A percentile compares a stretch with the other conserved stretches of the same genome.
Evolutionary conservation across 2,113 vertebrate species (phyloP).

Genomic region (Vimba vimba): DNA sequence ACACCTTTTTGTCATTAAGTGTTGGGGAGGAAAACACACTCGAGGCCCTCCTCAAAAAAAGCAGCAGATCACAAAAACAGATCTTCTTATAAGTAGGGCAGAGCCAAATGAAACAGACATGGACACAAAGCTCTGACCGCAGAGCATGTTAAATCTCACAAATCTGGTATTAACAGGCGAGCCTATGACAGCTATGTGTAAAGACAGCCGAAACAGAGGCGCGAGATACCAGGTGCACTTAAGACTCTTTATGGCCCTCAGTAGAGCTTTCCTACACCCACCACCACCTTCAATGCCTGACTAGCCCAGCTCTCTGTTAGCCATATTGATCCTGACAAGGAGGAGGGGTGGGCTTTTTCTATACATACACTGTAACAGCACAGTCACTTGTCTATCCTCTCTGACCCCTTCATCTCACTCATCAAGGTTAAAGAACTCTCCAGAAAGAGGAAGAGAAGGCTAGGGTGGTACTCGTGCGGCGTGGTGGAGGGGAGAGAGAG

Average conservation of each 20-base stretch:
- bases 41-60: background rate
- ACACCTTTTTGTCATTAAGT: background rate
- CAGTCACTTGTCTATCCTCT: slow-evolving; percentile 50
- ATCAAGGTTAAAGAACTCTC: slow-evolving; percentile 82
- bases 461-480: background rate
- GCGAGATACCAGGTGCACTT: slow-evolving; percentile 31
- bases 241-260: slow-evolving; percentile 50
- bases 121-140: background rate
- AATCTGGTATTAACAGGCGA: slow-evolving; percentile 23
- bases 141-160: slow-evolving; percentile 18
- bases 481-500: slow-evolving; percentile 33
- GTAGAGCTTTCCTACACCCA: slow-evolving; percentile 50
- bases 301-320: slow-evolving; percentile 42
- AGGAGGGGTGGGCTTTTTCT: slow-evolving; percentile 35
- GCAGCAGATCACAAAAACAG: background rate
- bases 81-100: slow-evolving; percentile 1
- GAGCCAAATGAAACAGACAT: background rate
- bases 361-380: slow-evolving; percentile 33
- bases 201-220: slow-evolving; percentile 33
- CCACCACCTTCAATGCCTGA: slow-evolving; percentile 41
- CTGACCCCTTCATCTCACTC: slow-evolving; percentile 72
- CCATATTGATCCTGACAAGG: slow-evolving; percentile 48
- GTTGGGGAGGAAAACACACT: background rate
- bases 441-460: slow-evolving; percentile 70
- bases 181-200: slow-evolving; percentile 1